These are phyloP conservation scores for Cephalotes varians DNA, from an alignment of 2,888 invertebrate species.

Conservation along the genomic window DNA sequence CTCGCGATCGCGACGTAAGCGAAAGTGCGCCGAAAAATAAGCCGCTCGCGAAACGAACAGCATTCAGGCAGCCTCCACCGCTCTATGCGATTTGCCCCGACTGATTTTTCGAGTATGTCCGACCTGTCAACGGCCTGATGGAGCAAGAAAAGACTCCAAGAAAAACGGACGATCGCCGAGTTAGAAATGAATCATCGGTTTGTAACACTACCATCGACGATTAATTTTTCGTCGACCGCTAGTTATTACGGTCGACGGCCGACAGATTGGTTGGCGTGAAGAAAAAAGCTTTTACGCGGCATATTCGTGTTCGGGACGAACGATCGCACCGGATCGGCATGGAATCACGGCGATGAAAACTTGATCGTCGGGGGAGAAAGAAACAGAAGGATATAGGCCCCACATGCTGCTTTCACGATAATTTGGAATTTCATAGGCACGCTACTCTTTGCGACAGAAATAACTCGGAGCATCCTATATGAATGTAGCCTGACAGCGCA, in stretches of 20 bases:
- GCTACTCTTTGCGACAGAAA: slow-evolving; percentile 38
- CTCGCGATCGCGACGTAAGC: slow-evolving; percentile 7
- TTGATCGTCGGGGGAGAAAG: slow-evolving; percentile 55
- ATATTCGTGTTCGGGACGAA: slow-evolving; percentile 27
- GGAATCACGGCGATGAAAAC: slow-evolving; percentile 61
- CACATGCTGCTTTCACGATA: slow-evolving; percentile 46
- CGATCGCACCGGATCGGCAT: slow-evolving; percentile 20
- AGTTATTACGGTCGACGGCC: slow-evolving; percentile 54
- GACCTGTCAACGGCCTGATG: slow-evolving; percentile 39
- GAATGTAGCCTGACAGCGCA: slow-evolving; percentile 42
- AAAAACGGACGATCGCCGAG: slow-evolving; percentile 41
- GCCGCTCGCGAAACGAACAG: not conserved
- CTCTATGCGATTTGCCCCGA: slow-evolving; percentile 6
- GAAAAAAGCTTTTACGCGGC: slow-evolving; percentile 39
- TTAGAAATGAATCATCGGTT: slow-evolving; percentile 41
- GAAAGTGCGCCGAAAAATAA: slow-evolving; percentile 30
- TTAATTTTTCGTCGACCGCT: slow-evolving; percentile 59
- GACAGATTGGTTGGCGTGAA: slow-evolving; percentile 34
- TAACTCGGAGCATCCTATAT: slow-evolving; percentile 38
- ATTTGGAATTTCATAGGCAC: slow-evolving; percentile 50
- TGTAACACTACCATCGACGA: slow-evolving; percentile 5
- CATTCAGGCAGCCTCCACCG: not conserved
- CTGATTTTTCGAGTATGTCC: slow-evolving; percentile 39
- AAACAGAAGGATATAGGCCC: not conserved
- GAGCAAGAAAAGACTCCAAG: slow-evolving; percentile 46